A percentile compares a stretch with the other conserved stretches of the same genome.
phyloP scores from a whole-genome alignment of 2,113 vertebrate genomes.

The Suricata suricatta region DNA sequence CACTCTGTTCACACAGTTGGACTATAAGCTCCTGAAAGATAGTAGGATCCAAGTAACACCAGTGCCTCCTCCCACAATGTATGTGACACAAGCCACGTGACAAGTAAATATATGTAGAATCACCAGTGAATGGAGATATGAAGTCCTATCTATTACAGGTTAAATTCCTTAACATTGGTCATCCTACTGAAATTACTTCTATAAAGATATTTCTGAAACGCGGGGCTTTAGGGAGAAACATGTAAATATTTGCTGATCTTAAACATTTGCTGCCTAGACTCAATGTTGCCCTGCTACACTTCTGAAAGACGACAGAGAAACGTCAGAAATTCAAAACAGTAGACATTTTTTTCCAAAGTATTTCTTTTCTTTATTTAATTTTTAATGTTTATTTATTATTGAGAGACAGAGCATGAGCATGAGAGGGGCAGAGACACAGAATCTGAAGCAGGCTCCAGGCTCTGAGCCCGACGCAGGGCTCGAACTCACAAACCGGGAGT shows the following conservation, averaged over 20 bases:
- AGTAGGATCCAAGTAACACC: not conserved
- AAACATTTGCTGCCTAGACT: not conserved
- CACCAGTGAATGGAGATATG: not conserved
- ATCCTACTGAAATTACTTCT: not conserved
- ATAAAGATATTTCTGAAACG: not conserved
- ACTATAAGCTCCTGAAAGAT: not conserved
- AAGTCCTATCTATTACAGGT: not conserved
- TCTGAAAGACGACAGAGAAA: not conserved
- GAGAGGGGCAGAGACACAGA: too few relatives aligned
- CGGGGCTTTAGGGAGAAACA: not conserved
- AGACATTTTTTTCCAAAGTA: not conserved
- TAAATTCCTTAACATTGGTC: not conserved
- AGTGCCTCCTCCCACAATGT: not conserved
- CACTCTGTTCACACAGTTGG: not conserved
- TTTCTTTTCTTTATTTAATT: too few relatives aligned
- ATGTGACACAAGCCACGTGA: not conserved
- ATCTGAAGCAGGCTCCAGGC: too few relatives aligned
- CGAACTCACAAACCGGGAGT: too few relatives aligned
- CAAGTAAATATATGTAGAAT: not conserved
- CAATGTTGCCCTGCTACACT: not conserved
- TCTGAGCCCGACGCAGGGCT: too few relatives aligned
- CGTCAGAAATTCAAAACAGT: not conserved
- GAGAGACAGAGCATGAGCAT: too few relatives aligned
- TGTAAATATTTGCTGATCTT: not conserved
- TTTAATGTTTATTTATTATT: too few relatives aligned